Evolutionary conservation across 2,888 invertebrate genomes (phyloP), one percentile per base, ranked within the genome.

Genomic region (Leucophenga maculata): DNA sequence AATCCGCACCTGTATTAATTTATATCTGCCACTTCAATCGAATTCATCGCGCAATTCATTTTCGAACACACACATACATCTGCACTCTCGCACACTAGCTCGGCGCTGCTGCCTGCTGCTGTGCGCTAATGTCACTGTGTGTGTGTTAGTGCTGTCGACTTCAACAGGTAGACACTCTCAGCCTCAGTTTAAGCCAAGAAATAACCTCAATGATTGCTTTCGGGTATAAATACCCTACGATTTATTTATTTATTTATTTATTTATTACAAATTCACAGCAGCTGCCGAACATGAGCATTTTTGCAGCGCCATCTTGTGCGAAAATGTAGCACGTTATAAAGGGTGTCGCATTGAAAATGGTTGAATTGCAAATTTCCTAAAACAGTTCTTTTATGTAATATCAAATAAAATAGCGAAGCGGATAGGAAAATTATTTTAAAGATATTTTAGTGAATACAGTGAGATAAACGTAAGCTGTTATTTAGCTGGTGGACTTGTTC

Each of bases 251-350:
- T 46, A 26, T 26, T 26, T 26, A 26, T 26, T 26, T n/a, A n/a
- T n/a, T 8, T 39, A 39, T 6, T 39, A 39, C 11, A 39, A 39
- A 39, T 39, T 39, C 1, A 9, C 65, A 62, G 22, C 72, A 64
- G 55, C 74, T 67, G 67, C 73, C 52, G 26, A 26, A 26, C 26
- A 26, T 26, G 26, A 26, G 26, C 26, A 4, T 3, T 26, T 3
- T 72, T 80, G 76, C 74, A 75, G 79, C 72, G 70, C 75, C 71
- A 73, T 75, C 76, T 69, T 59, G 73, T 69, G 11, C 18, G 54
- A 75, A 73, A 67, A 73, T 79, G 75, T 77, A 73, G 67, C 65
- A 72, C 74, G 78, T 48, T 46, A 11, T 77, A 76, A 73, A 76
- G 76, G 76, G 76, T 76, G 77, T 13, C 48, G 46, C 67, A 44